Conservation (phyloP, 2,113 vertebrate species). For the Sapayoa aenigma region DNA sequence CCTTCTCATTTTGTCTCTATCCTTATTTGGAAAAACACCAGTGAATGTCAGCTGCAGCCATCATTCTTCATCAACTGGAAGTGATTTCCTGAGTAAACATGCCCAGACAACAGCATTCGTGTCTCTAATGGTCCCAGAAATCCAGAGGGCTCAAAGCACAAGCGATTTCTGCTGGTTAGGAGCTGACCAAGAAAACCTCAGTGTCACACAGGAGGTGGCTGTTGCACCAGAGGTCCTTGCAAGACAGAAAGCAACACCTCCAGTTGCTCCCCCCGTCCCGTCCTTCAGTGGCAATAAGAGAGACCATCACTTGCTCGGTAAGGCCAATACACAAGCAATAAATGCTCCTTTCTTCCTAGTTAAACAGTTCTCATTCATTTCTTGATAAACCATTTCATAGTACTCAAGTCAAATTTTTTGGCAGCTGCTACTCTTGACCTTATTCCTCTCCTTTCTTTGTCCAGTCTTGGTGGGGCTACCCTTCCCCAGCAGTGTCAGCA, state of each 20-base stretch:
- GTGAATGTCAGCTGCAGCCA: fast-evolving
- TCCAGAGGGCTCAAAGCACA: background rate
- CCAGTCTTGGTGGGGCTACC: background rate
- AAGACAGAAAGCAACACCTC: background rate
- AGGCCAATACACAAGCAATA: background rate
- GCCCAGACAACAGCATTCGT: background rate
- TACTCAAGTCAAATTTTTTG: slow-evolving; percentile 26
- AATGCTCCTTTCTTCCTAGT: slow-evolving; percentile 7
- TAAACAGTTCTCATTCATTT: background rate
- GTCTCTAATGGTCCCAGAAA: background rate
- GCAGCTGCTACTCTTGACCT: background rate
- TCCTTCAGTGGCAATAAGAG: background rate
- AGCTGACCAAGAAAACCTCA: background rate
- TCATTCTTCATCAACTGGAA: background rate
- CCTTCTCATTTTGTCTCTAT: background rate
- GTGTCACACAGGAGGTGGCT: background rate
- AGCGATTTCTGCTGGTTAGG: background rate
- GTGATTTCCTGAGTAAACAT: background rate
- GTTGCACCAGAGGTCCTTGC: background rate
- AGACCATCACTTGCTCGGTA: slow-evolving; percentile 14
- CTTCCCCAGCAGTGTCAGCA: background rate
- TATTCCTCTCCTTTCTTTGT: slow-evolving; percentile 34
- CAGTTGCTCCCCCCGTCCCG: fast-evolving
- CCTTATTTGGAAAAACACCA: background rate
- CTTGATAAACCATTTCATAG: slow-evolving; percentile 55